These are phyloP conservation scores for Dynastes tityus DNA, from an alignment of 2,888 invertebrate genomes.

Conservation along the genomic window DNA sequence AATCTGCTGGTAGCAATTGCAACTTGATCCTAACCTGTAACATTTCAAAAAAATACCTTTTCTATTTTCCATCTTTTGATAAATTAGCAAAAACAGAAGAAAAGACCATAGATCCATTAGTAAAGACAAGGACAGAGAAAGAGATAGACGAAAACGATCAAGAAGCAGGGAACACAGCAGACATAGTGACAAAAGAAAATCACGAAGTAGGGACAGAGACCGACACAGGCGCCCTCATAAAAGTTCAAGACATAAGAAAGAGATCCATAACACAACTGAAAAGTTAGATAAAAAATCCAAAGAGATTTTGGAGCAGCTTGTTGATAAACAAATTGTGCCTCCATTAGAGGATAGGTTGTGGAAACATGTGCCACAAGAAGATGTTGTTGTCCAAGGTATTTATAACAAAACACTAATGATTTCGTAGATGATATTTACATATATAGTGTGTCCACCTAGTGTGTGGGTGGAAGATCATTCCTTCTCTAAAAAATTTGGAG, in stretches of 20 bases:
- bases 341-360: constrained; percentile 73
- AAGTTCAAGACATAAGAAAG: constrained; percentile 67
- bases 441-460: no score
- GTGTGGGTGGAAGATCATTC: no score
- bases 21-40: no score
- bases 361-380: constrained; percentile 72
- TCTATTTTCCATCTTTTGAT: background rate
- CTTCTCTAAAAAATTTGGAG: no score
- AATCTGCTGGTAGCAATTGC: no score
- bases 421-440: no score
- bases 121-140: constrained; percentile 57
- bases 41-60: background rate
- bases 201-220: constrained; percentile 61
- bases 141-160: constrained; percentile 61
- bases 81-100: constrained; percentile 53
- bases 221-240: constrained; percentile 64
- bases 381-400: constrained; percentile 65
- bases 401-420: no score
- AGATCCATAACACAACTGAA: constrained; percentile 62
- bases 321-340: constrained; percentile 69
- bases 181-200: constrained; percentile 60
- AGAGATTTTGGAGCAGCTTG: constrained; percentile 69
- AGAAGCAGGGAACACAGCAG: constrained; percentile 62
- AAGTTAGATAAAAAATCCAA: constrained; percentile 69
- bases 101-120: constrained; percentile 57